phyloP scores from a whole-genome alignment of 2,113 vertebrate species.

The Pteronura brasiliensis region DNA sequence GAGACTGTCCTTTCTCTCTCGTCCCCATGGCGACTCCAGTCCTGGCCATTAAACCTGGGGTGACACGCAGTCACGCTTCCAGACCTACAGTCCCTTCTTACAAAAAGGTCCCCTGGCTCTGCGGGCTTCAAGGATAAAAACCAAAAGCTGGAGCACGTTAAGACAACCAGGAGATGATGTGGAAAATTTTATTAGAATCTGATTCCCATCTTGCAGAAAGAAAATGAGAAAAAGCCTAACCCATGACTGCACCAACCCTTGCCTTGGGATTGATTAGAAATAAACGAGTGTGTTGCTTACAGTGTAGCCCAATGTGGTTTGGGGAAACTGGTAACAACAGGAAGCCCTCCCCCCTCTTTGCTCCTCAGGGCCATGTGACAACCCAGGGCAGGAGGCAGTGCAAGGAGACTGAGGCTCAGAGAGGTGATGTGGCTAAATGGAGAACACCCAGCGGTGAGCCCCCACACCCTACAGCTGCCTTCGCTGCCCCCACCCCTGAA shows the following conservation, averaged over 20 bases:
- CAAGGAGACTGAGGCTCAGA: neutral
- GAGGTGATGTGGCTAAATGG: neutral
- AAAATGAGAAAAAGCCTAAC: neutral
- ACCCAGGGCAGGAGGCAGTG: neutral
- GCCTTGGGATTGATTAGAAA: neutral
- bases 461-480: neutral
- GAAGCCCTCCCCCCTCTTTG: neutral
- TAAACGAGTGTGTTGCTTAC: accelerated
- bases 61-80: neutral
- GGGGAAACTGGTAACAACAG: neutral
- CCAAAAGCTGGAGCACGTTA: neutral
- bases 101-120: neutral
- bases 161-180: neutral
- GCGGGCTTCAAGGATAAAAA: neutral
- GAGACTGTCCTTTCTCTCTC: too few relatives aligned
- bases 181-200: neutral
- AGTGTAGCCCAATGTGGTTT: too few relatives aligned
- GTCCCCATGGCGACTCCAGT: accelerated
- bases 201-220: neutral
- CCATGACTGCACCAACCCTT: neutral
- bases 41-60: accelerated
- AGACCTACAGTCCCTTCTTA: neutral
- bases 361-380: neutral
- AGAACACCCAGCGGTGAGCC: neutral
- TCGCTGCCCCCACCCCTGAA: neutral